Evolutionary conservation across 2,113 vertebrate species (phyloP), one percentile per base, ranked within the genome.

Genomic region (Cyprinus carpio): DNA sequence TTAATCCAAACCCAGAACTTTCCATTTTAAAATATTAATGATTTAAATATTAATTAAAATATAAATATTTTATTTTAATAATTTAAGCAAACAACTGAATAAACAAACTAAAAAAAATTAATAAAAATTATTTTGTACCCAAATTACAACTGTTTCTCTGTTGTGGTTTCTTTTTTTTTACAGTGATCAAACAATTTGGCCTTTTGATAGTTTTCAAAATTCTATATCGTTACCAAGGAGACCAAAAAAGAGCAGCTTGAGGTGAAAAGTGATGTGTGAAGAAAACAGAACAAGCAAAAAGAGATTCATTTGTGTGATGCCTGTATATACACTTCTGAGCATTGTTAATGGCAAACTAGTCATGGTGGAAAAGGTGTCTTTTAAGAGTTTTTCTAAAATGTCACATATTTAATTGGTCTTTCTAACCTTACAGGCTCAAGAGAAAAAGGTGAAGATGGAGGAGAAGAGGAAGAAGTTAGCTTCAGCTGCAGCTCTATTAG

Each of bases 381-480:
- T 69, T 69, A 69, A 69, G 8, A 72, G 2, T 46, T 46, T 10
- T 40, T 72, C 7, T 20, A 4, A 34, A 18, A 69, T 34, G 0
- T 69, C 27, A 69, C 29, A 6, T 6, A 54, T 31, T 75, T 20
- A 9, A 16, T 54, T 49, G 8, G 13, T 6, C 10, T 27, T 62
- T 54, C 27, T 78, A 49, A 79, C 31, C 20, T 60, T 64, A 88
- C 76, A 99, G 98, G 94, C 94, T 89, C 93, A 94, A 85, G 96
- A 97, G 91, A 99, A 94, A 88, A 96, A 95, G 85, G 92, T 91
- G 58, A 96, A 95, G 91, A 94, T 95, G 87, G 96, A 97, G 88
- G 96, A 98, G 90, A 97, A 94, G 90, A 96, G 92, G 83, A 98
- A 92, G 93, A 96, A 94, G 89, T 92, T 97, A 16, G 87, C 93